A percentile compares a stretch with the other conserved stretches of the same genome.
These are phyloP conservation scores for Idaea aversata DNA, from an alignment of 2,888 invertebrate species.

Conservation along the genomic window DNA sequence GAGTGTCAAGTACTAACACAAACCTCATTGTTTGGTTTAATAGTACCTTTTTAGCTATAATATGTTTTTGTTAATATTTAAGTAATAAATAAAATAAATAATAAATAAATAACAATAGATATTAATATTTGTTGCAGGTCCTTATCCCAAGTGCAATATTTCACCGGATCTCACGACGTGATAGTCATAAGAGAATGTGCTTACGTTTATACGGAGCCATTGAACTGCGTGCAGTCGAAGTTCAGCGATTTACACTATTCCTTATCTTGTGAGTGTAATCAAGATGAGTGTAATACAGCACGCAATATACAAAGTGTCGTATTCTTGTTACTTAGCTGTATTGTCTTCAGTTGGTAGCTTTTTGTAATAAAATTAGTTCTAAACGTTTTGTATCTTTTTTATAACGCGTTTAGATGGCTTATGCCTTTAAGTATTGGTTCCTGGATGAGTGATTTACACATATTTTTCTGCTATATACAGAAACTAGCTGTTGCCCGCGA, in stretches of 20 bases:
- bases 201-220: constrained; percentile 46
- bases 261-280: constrained; percentile 57
- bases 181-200: constrained; percentile 63
- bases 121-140: constrained; percentile 40
- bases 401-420: not conserved
- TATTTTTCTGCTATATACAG: no score
- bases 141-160: constrained; percentile 59
- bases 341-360: not conserved
- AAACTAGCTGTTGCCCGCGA: no score
- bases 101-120: no score
- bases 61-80: no score
- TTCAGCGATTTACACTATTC: constrained; percentile 62
- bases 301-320: constrained; percentile 11
- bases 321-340: constrained; percentile 2
- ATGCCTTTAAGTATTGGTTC: no score
- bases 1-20: no score
- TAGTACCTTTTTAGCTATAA: no score
- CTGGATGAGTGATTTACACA: no score
- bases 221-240: constrained; percentile 51
- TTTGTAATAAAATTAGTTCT: constrained; percentile 5
- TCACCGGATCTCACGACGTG: constrained; percentile 50
- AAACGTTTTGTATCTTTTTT: not conserved
- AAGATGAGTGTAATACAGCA: constrained; percentile 59
- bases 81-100: no score
- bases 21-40: no score